Evolutionary conservation across 2,113 vertebrate genomes (phyloP).

Genomic region (Falco punctatus): DNA sequence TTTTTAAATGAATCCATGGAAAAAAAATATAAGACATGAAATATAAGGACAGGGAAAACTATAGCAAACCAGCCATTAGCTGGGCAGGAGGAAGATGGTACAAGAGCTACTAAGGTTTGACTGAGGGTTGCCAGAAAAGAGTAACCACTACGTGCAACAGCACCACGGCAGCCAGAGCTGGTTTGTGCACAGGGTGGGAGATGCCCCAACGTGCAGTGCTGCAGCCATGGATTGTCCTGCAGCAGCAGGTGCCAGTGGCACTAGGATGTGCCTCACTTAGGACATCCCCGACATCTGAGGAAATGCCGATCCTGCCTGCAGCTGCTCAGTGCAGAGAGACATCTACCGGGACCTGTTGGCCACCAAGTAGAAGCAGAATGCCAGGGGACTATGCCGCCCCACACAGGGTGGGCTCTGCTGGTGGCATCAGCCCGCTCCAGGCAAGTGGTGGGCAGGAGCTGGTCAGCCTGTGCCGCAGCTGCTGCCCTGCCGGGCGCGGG

Average conservation of each 20-base stretch:
- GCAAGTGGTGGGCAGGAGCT: no score
- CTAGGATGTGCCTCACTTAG: background rate
- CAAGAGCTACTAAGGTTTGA: no score
- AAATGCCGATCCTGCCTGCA: background rate
- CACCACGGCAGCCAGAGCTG: no score
- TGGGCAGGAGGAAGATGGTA: background rate
- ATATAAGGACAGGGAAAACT: background rate
- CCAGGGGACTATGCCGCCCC: rapidly evolving
- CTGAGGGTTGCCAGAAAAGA: no score
- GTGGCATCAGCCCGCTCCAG: rapidly evolving
- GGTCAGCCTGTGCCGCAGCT: background rate
- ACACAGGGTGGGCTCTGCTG: rapidly evolving
- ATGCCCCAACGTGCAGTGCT: rapidly evolving
- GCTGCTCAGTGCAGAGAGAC: background rate
- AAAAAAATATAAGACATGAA: background rate
- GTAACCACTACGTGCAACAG: no score
- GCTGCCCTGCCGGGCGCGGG: background rate
- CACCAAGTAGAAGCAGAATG: background rate
- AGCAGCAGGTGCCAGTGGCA: no score
- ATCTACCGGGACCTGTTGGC: background rate
- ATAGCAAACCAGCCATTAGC: background rate
- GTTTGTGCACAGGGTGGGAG: background rate
- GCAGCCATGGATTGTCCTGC: no score
- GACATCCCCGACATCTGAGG: background rate
- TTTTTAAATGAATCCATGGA: background rate